Evolutionary conservation across 1,140 invertebrate genomes (phyloP), one percentile per base, ranked within the genome.

Genomic region (Ceratina japonica): DNA sequence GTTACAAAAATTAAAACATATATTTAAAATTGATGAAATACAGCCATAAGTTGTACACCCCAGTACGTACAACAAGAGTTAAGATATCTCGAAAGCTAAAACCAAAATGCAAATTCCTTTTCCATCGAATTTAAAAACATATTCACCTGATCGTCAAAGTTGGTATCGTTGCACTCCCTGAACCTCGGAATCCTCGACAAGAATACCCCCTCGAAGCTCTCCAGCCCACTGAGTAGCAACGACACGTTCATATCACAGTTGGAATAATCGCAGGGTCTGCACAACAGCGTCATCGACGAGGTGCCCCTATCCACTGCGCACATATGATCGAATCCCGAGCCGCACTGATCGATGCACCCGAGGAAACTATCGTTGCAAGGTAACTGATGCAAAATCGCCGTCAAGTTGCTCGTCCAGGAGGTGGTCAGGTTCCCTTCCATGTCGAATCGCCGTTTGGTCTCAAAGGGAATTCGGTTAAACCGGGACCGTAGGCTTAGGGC

Each of bases 171-270:
- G 63, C 89, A 90, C 20, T 86, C 87, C 7, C 66, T 80, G 37
- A 87, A 80, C 37, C 64, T 81, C 0, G 86, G 63, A 54, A 90
- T 85, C 63, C 79, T 85, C 8, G 89, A 87, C 18, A 90, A 56
- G 54, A 89, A 90, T n/a, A 85, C 73, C n/a, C 89, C 86, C 75
- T 90, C 86, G 61, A 90, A 82, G 37, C 71, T 88, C 69, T 90
- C 88, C 22, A 89, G 71, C 0, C 87, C 86, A 20, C 81, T 87
- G 31, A 90, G 78, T 0, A 90, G 52, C 58, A 90, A 59, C 8
- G 89, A 90, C 16, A 89, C 84, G 44, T 90, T 90, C 56, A 85
- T 59, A 20, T 87, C 82, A 56, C 88, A 90, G 12, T 51, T 80
- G 13, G 73, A 59, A 15, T 86, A 89, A 66, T 90, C 85, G 59